Base-by-base conservation (phyloP, 2,888 invertebrate species). In the Galerucella pusilla region DNA sequence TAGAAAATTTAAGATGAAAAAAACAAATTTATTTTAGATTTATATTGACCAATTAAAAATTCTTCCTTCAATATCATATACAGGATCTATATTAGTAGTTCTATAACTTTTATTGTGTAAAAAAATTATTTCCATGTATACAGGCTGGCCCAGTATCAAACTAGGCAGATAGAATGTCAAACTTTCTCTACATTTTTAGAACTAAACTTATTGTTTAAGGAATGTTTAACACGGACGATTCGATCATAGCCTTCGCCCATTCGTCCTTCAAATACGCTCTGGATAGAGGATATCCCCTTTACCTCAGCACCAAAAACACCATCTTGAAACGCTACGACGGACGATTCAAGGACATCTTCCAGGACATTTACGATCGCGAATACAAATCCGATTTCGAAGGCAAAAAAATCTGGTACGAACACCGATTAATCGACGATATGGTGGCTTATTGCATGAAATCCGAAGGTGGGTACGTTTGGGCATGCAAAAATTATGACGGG, bases 401-500 rank as follows among this genome's bases (percentile, higher is more conserved):
- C 0, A 92, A 92, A 77, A 93, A 93, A 5, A 94, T 99, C 83
- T 98, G 98, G 97, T 99, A 99, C 86, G 99, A 99, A 88, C 99
- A 99, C 88, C 92, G 99, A 77, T 90, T 99, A 71, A 99, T 99
- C 85, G 99, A 99, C 87, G 99, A 99, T 85, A 99, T 99, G 99
- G 98, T 99, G 14, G 99, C 99, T 2, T 97, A 98, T 85, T 94
- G 94, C 49, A 96, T 99, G 96, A 99, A 99, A 88, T 96, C 97
- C 0, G 97, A 97, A 83, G 99, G 99, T 80, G 99, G 99, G 60
- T 99, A 99, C 87, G 98, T 99, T 0, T 99, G 99, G 99, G 98
- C 99, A 10, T 99, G 99, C 88, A 99, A 99, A 88, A 99, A 99
- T 88, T 99, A 99, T 86, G 99, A 99, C 85, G 99, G 99, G 60